These are phyloP conservation scores for Tetrapedia diversipes DNA, from an alignment of 2,888 invertebrate species.

Conservation along the genomic window DNA sequence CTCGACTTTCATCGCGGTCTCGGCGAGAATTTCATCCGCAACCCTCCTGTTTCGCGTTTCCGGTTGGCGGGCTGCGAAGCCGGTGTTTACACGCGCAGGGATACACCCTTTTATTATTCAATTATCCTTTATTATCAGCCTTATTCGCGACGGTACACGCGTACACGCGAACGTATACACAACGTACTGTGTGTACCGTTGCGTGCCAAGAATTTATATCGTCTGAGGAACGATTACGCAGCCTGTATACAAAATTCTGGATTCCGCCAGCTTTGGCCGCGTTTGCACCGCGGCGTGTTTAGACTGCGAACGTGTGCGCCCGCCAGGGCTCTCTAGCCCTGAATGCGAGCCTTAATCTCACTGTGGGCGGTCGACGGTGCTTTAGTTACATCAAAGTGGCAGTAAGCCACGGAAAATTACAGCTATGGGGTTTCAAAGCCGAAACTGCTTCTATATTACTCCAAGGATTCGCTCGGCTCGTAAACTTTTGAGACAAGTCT, in stretches of 20 bases:
- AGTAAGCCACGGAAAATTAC: conserved; percentile 75
- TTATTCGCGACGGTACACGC: conserved; percentile 35
- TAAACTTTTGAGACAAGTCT: conserved; percentile 62
- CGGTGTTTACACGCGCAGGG: conserved; percentile 18
- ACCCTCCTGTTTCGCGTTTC: background rate
- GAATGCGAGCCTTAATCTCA: conserved; percentile 68
- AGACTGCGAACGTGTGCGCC: conserved; percentile 44
- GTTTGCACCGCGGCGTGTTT: conserved; percentile 53
- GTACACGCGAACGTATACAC: too few relatives aligned
- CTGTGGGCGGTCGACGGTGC: conserved; percentile 58
- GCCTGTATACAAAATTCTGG: conserved; percentile 56
- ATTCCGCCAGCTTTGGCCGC: conserved; percentile 55
- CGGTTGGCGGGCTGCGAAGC: background rate
- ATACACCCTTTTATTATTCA: conserved; percentile 38
- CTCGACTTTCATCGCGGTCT: background rate
- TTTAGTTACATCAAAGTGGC: conserved; percentile 72
- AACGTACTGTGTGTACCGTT: too few relatives aligned
- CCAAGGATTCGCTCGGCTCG: conserved; percentile 62
- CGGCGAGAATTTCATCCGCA: background rate
- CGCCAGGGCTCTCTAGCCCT: conserved; percentile 31
- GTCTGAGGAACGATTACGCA: conserved; percentile 47
- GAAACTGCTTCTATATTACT: conserved; percentile 71
- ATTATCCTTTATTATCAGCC: conserved; percentile 50
- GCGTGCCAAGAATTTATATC: conserved; percentile 52
- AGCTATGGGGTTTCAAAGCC: conserved; percentile 72